Percentiles rank a stretch among this genome's conserved stretches.
phyloP scores from a whole-genome alignment of 2,888 invertebrate species.

The Eristalis arbustorum region DNA sequence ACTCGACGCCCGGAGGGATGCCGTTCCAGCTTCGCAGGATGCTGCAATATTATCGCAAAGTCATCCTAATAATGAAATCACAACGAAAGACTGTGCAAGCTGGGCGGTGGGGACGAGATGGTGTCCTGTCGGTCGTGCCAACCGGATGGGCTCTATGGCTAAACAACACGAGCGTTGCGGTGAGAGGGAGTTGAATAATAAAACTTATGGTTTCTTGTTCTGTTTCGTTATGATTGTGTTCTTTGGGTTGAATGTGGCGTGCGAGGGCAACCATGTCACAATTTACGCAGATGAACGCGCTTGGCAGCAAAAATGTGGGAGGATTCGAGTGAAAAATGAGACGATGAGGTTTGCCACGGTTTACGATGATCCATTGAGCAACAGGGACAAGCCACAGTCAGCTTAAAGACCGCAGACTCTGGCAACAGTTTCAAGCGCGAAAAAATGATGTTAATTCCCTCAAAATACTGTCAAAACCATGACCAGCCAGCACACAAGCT shows the following conservation, averaged over 20 bases:
- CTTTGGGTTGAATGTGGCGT: not conserved
- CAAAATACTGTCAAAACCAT: not conserved
- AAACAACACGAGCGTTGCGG: not conserved
- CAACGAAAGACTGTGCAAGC: slow-evolving; percentile 29
- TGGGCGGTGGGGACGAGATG: not conserved
- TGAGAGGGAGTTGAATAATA: slow-evolving; percentile 39
- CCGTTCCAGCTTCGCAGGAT: slow-evolving; percentile 7
- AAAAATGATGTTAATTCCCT: not conserved
- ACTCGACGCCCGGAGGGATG: not conserved
- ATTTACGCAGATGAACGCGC: not conserved
- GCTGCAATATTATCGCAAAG: slow-evolving; percentile 67
- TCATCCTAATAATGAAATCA: slow-evolving; percentile 69
- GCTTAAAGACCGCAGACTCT: no score
- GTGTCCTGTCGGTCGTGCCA: slow-evolving; percentile 9
- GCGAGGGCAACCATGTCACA: not conserved
- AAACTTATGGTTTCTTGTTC: slow-evolving; percentile 61
- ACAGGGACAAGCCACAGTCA: no score
- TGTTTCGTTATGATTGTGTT: not conserved
- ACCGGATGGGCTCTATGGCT: no score
- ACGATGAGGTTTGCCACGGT: not conserved
- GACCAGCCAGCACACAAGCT: not conserved
- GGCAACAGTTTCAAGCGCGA: no score
- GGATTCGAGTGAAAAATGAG: not conserved
- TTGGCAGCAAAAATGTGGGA: not conserved
- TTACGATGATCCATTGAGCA: no score